Evolutionary conservation across 1,140 invertebrate genomes (phyloP).

Genomic region (Rhopalosiphum maidis): DNA sequence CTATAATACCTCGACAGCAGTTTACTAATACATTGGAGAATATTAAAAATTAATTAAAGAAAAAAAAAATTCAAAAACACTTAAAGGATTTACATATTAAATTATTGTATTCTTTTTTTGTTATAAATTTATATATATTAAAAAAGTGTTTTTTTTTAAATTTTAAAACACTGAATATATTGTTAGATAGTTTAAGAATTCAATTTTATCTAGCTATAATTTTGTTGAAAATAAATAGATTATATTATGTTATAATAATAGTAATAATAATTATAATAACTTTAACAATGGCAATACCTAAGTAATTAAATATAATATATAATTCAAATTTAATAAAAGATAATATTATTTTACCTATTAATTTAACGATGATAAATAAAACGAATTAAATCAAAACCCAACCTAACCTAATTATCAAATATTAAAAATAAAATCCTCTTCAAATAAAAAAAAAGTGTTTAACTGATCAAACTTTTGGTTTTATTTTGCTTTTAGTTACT

Average conservation of each 20-base stretch:
- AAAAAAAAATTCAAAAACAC: neutral
- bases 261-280: neutral
- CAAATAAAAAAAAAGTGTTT: neutral
- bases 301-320: neutral
- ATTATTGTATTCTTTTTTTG: neutral
- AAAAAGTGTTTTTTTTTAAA: neutral
- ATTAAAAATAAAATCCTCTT: neutral
- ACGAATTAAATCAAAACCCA: neutral
- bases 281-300: neutral
- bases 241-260: neutral
- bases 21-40: neutral
- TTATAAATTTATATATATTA: neutral
- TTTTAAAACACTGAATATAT: neutral
- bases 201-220: neutral
- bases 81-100: slow-evolving; percentile 7
- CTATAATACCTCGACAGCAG: neutral
- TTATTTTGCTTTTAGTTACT: neutral
- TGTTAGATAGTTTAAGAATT: too few species aligned
- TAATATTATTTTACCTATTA: neutral
- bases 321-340: neutral
- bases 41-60: slow-evolving; percentile 16
- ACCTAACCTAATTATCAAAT: neutral
- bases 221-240: neutral
- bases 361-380: neutral
- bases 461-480: neutral